A percentile compares a stretch with the other conserved stretches of the same genome.
These are phyloP conservation scores for Thrips palmi DNA, from an alignment of 1,140 invertebrate species.

Conservation along the genomic window DNA sequence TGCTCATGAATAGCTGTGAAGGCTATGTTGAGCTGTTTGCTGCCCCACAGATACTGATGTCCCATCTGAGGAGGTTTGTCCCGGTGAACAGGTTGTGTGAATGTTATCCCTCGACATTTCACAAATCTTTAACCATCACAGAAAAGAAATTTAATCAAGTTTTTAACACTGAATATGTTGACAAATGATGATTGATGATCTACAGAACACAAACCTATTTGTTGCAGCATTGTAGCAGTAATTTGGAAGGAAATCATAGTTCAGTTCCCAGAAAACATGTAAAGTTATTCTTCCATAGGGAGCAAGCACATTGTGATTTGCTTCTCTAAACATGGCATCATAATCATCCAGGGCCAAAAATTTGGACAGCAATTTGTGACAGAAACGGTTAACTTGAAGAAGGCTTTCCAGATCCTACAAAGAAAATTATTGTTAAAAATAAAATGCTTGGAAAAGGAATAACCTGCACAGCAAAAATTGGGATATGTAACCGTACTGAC, in stretches of 20 bases:
- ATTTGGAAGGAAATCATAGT: constrained; percentile 91
- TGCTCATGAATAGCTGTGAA: constrained; percentile 81
- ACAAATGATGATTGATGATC: no score
- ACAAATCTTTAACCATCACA: constrained; percentile 54
- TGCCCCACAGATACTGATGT: constrained; percentile 88
- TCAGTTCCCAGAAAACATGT: constrained; percentile 94
- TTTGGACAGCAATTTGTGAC: constrained; percentile 80
- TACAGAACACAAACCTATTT: constrained; percentile 44
- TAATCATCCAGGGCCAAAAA: constrained; percentile 87
- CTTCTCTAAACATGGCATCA: constrained; percentile 84
- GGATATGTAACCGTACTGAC: constrained; percentile 30
- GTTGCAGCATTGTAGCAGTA: constrained; percentile 97
- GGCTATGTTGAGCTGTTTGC: constrained; percentile 79
- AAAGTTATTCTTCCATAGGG: constrained; percentile 92
- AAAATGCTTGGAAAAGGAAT: neutral
- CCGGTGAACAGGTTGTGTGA: constrained; percentile 61
- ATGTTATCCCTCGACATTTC: constrained; percentile 61
- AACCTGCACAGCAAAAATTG: neutral
- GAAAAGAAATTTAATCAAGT: constrained; percentile 13
- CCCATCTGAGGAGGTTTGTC: constrained; percentile 81
- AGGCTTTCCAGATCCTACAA: constrained; percentile 75
- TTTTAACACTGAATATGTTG: no score
- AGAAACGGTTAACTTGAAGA: constrained; percentile 76
- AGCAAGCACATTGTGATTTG: constrained; percentile 91
- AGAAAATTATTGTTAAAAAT: constrained; percentile 7